Base-by-base conservation (phyloP, 2,888 invertebrate genomes). In the Adelognathus sp. region DNA sequence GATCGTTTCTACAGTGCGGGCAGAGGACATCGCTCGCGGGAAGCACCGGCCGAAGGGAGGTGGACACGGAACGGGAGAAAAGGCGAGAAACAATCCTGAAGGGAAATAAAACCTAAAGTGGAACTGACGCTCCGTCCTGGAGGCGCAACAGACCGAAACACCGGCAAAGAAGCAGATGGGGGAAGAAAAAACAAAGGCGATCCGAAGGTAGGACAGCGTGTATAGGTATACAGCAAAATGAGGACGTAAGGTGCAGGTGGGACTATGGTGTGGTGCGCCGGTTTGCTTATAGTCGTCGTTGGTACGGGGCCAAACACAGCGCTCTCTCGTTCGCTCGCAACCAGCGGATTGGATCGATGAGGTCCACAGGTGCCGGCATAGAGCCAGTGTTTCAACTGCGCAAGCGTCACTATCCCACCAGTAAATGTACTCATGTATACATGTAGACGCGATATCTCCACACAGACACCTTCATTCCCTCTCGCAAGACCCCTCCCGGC, bases 321-420 rank as follows among this genome's bases (percentile, higher is more conserved):
- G 29, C 63, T 54, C 33, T 58, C 44, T 61, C 66, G 60, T 44
- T 72, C 76, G 73, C 77, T 79, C 44, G 46, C 63, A 86, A 81
- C 82, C 85, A 81, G 76, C 83, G 79, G 67, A 76, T 83, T 71
- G 86, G 90, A 91, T 91, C 91, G 90, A 91, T 91, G 90, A 87
- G 88, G 90, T 90, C 90, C 89, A 91, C 90, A 91, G 90, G 90
- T 91, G 90, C 90, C 85, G 83, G 86, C 71, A 58, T 75, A 77
- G 66, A 69, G 84, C 82, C 82, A 81, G 60, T 79, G 83, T 82
- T 82, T 84, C 81, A 84, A 84, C 82, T 86, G 90, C 90, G 90
- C 90, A 90, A 84, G 90, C 90, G 90, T 87, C 81, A 81, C 84
- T 80, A 76, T 74, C 73, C 81, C 79, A 70, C 46, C 63, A 64